Conservation (phyloP, 1,140 invertebrate genomes). For the Drosophila rufa region DNA sequence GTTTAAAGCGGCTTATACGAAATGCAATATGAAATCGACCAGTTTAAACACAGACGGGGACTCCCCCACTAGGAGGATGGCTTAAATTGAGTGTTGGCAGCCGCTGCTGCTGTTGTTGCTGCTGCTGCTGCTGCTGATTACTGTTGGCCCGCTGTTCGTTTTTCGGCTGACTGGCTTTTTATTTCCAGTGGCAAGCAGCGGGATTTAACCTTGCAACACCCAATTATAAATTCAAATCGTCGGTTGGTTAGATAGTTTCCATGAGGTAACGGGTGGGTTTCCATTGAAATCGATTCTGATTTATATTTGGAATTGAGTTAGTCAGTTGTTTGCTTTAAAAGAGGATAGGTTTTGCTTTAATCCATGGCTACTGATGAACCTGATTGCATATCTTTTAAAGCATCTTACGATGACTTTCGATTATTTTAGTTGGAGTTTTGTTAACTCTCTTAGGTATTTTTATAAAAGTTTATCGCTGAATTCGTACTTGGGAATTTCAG, state of each 20-base stretch:
- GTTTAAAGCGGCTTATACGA: slow-evolving; percentile 42
- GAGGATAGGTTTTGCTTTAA: neutral
- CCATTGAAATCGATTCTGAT: slow-evolving; percentile 17
- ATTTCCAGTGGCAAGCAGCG: slow-evolving; percentile 15
- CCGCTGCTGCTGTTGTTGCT: neutral
- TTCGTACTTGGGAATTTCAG: no score
- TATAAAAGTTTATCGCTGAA: no score
- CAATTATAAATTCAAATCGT: slow-evolving; percentile 16
- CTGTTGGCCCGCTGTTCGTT: slow-evolving; percentile 21
- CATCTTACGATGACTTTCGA: no score
- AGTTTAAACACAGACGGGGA: slow-evolving; percentile 22
- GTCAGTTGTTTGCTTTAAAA: neutral
- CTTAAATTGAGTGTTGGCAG: slow-evolving; percentile 31
- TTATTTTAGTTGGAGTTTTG: no score
- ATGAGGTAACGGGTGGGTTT: slow-evolving; percentile 1
- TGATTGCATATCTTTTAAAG: neutral
- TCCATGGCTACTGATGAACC: neutral
- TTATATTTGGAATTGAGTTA: neutral
- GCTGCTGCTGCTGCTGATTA: slow-evolving; percentile 11
- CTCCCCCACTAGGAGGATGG: slow-evolving; percentile 12
- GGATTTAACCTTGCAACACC: slow-evolving; percentile 38
- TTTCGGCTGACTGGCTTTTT: slow-evolving; percentile 11
- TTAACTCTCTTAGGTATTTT: no score
- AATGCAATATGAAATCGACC: slow-evolving; percentile 45
- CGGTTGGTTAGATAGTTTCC: slow-evolving; percentile 28